Evolutionary conservation across 2,113 vertebrate species (phyloP).

Genomic region (Polyodon spathula): DNA sequence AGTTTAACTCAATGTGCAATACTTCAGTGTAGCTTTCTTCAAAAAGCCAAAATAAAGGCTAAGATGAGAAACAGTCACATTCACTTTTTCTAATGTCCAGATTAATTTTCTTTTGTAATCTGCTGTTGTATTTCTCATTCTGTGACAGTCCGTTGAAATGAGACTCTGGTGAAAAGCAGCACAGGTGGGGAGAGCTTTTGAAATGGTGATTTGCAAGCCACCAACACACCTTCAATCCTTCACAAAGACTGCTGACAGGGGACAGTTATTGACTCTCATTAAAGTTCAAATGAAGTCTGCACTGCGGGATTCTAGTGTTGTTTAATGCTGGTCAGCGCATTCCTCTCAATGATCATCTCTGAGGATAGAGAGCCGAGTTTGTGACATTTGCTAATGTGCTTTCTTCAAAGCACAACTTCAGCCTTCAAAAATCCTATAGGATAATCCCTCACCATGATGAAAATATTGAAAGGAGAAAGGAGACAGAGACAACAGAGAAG

Average conservation of each 20-base stretch:
- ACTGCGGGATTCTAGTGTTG: background rate
- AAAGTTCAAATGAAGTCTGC: background rate
- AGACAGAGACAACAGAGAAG: too few species aligned
- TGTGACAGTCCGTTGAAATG: background rate
- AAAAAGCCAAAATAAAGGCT: too few species aligned
- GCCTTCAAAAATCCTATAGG: background rate
- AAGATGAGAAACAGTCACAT: too few species aligned
- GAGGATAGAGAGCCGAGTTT: background rate
- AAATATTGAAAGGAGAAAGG: background rate
- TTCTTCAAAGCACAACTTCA: background rate
- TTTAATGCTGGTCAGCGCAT: constrained; percentile 3
- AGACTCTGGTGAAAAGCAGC: background rate
- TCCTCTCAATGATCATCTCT: background rate
- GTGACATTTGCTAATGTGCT: constrained; percentile 2
- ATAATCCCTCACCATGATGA: background rate
- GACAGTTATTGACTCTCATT: constrained; percentile 3
- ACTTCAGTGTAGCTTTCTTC: too few species aligned
- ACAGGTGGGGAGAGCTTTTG: background rate
- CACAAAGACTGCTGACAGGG: constrained; percentile 1
- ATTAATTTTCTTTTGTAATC: background rate
- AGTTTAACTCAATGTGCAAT: too few species aligned
- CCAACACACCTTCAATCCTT: background rate
- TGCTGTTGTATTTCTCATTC: background rate
- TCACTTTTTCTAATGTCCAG: too few species aligned
- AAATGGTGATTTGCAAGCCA: background rate